Base-by-base conservation (phyloP, 1,140 invertebrate species). In the Caenorhabditis inopinata region DNA sequence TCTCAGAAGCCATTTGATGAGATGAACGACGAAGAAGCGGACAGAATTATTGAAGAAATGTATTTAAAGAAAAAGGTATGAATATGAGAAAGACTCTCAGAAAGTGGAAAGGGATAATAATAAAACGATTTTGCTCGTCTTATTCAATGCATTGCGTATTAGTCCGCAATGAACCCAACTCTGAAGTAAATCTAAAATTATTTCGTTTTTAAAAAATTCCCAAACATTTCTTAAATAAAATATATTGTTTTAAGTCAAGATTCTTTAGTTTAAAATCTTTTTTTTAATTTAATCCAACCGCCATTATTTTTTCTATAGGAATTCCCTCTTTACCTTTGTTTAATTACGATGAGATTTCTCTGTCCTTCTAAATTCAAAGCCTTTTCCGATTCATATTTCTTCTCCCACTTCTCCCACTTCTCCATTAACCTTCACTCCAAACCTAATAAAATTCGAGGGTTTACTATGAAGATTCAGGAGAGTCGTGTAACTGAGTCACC, bases 11-110 rank as follows among this genome's bases (percentile, higher is more conserved):
- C 58, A 18, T 68, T 68, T 16, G 58, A 68, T 42, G 58, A 68
- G n/a, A 68, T 68, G 58, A 68, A 68, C 38, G 58, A 68, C 38
- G 58, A 68, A 16, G 58, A 68, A 21, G 58, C 58, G n/a, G 58
- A 68, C 38, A 68, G 58, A 42, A 35, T 68, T 25, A 68, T 68
- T 38, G 58, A 68, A 32, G 58, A 68, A 25, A 68, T 68, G 58
- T 68, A 68, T 25, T 18, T 68, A 18, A 68, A 68, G 25, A 68
- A 68, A 18, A 68, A 68, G 58, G 58, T 68, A 18, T 21, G 32
- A 2, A 58, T 11, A 32, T 16, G 11, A 16, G 49, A 7, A 51
- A 9, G 27, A 42, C 14, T 42, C 5, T 42, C 5, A 42, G 38
- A 42, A 42, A 42, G 38, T 42, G 38, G 38, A 14, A n/a, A n/a